Percentiles rank a stretch among this genome's conserved stretches.
phyloP scores from a whole-genome alignment of 1,140 invertebrate species.

The Coboldia fuscipes region DNA sequence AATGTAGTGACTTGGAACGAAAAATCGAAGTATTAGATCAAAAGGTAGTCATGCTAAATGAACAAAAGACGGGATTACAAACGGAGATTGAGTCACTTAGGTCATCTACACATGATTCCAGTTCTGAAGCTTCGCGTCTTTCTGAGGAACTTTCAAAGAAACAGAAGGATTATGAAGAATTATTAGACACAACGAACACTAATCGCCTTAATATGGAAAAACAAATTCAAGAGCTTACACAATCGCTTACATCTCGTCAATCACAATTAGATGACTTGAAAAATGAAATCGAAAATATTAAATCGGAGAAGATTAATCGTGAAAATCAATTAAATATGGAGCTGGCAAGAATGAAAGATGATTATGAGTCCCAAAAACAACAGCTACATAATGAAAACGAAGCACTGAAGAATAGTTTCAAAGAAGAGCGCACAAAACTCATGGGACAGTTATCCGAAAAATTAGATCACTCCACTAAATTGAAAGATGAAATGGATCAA shows the following conservation, averaged over 20 bases:
- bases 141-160: slow-evolving; percentile 9
- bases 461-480: too few relatives aligned
- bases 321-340: slow-evolving; percentile 1
- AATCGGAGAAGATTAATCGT: background rate
- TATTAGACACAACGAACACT: slow-evolving; percentile 7
- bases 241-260: background rate
- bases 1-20: slow-evolving; percentile 8
- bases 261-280: background rate
- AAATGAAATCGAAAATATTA: background rate
- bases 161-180: slow-evolving; percentile 8
- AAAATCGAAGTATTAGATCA: slow-evolving; percentile 10
- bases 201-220: background rate
- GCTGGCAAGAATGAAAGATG: slow-evolving; percentile 1
- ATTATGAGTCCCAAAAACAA: background rate
- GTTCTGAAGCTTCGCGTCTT: slow-evolving; percentile 9
- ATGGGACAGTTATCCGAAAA: background rate
- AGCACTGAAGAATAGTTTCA: background rate
- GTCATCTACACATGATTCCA: slow-evolving; percentile 7
- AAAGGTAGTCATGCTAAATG: slow-evolving; percentile 8
- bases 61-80: slow-evolving; percentile 9
- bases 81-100: slow-evolving; percentile 7
- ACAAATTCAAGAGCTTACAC: background rate
- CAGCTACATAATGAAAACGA: background rate
- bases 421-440: background rate
- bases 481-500: too few relatives aligned